These are phyloP conservation scores for Ceriagrion tenellum DNA, from an alignment of 2,888 invertebrate species.

Conservation along the genomic window DNA sequence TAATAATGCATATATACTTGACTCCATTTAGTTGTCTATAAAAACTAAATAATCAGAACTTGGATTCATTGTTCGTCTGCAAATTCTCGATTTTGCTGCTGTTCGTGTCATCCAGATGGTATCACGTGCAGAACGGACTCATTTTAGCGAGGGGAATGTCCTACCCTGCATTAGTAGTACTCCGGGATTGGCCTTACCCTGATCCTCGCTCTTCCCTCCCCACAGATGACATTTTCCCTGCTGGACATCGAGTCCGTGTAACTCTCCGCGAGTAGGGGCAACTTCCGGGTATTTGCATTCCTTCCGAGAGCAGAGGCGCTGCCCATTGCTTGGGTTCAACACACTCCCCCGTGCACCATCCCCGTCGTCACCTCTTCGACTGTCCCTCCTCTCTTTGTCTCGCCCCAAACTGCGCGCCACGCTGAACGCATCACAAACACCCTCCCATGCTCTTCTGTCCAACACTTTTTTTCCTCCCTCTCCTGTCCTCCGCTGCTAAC, in stretches of 20 bases:
- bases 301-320: not conserved
- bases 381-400: not conserved
- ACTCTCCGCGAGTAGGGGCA: not conserved
- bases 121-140: too few species aligned
- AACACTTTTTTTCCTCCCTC: not conserved
- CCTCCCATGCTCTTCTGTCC: not conserved
- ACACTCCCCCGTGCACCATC: not conserved
- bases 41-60: too few species aligned
- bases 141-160: too few species aligned
- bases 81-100: too few species aligned
- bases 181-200: not conserved
- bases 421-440: not conserved
- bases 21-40: too few species aligned
- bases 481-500: not conserved
- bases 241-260: not conserved
- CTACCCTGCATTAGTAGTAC: too few species aligned
- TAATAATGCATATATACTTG: too few species aligned
- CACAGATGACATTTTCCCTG: not conserved
- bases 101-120: too few species aligned
- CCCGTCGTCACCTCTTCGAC: not conserved
- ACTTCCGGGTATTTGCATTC: constrained; percentile 8
- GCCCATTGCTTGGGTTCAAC: not conserved
- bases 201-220: not conserved
- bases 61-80: too few species aligned
- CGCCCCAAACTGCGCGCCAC: not conserved